A percentile compares a stretch with the other conserved stretches of the same genome.
These are phyloP conservation scores for Tychaedon coryphoeus DNA, from an alignment of 2,113 vertebrate species.

Conservation along the genomic window DNA sequence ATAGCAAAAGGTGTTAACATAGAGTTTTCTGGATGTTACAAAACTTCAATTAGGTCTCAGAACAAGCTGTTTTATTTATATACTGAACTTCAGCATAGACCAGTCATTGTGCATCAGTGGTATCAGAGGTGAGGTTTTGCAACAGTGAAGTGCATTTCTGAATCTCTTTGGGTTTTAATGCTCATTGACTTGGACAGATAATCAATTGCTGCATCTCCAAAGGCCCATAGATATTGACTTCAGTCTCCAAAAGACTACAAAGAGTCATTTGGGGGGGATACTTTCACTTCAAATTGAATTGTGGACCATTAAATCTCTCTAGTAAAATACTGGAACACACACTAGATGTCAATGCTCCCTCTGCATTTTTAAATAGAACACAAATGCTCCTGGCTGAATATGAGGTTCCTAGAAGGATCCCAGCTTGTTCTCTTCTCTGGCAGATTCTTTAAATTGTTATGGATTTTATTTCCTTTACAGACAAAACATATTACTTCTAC, in stretches of 20 bases:
- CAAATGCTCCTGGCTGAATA: not conserved
- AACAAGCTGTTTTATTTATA: conserved; percentile 11
- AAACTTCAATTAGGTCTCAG: not conserved
- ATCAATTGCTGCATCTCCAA: conserved; percentile 74
- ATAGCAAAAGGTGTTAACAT: not conserved
- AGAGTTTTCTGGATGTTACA: not conserved
- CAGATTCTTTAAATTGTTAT: conserved; percentile 59
- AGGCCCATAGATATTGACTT: conserved; percentile 74
- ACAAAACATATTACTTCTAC: conserved; percentile 27
- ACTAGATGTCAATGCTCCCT: conserved; percentile 41
- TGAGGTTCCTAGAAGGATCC: conserved; percentile 1
- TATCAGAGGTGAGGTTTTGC: conserved; percentile 32
- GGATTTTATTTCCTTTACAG: conserved; percentile 59
- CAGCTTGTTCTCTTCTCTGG: not conserved
- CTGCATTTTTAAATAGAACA: conserved; percentile 69
- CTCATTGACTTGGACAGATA: conserved; percentile 75
- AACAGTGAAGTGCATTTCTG: conserved; percentile 36
- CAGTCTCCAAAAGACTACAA: conserved; percentile 73
- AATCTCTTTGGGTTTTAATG: conserved; percentile 67
- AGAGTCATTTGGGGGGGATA: conserved; percentile 70
- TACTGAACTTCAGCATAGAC: not conserved
- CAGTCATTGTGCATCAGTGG: not conserved
- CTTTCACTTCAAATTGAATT: conserved; percentile 77
- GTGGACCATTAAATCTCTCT: conserved; percentile 73
- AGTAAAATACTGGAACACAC: conserved; percentile 65